Evolutionary conservation across 2,113 vertebrate genomes (phyloP).

Genomic region (Lepisosteus osseus): DNA sequence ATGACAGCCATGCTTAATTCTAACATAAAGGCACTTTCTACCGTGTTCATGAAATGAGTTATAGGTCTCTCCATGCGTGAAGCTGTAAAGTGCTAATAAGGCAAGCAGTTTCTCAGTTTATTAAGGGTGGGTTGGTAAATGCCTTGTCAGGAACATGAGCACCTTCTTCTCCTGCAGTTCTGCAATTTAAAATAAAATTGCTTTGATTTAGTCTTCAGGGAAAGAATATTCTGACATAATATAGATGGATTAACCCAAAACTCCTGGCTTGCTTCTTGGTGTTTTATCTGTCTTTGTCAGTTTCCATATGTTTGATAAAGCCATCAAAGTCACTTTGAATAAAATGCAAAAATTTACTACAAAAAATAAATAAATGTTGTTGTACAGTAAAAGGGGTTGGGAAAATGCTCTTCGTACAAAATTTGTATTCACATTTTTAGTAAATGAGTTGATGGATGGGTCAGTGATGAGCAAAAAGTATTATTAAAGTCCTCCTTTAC

Average conservation of each 20-base stretch:
- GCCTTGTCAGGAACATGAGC: conserved; percentile 21
- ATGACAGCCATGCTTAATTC: conserved; percentile 53
- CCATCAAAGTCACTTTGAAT: conserved; percentile 25
- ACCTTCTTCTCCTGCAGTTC: conserved; percentile 15
- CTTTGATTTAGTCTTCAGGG: conserved; percentile 28
- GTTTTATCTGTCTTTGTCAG: conserved; percentile 37
- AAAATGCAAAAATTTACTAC: not conserved
- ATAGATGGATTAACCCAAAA: conserved; percentile 32
- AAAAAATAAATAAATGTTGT: too few relatives aligned
- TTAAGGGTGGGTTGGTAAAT: conserved; percentile 26
- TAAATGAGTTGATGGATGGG: too few relatives aligned
- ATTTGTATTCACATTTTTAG: too few relatives aligned
- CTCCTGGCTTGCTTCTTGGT: conserved; percentile 17
- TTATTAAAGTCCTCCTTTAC: too few relatives aligned
- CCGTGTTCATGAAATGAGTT: conserved; percentile 36
- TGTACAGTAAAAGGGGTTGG: too few relatives aligned
- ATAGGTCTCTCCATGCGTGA: conserved; percentile 35
- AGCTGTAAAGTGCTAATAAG: conserved; percentile 28
- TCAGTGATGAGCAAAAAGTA: too few relatives aligned
- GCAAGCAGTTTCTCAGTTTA: conserved; percentile 17
- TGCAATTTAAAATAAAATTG: conserved; percentile 13
- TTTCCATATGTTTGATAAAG: conserved; percentile 28
- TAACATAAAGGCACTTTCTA: conserved; percentile 45
- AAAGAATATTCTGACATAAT: conserved; percentile 28
- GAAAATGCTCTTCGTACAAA: too few relatives aligned